phyloP scores from a whole-genome alignment of 2,888 invertebrate species.

The Dastarcus helophoroides region DNA sequence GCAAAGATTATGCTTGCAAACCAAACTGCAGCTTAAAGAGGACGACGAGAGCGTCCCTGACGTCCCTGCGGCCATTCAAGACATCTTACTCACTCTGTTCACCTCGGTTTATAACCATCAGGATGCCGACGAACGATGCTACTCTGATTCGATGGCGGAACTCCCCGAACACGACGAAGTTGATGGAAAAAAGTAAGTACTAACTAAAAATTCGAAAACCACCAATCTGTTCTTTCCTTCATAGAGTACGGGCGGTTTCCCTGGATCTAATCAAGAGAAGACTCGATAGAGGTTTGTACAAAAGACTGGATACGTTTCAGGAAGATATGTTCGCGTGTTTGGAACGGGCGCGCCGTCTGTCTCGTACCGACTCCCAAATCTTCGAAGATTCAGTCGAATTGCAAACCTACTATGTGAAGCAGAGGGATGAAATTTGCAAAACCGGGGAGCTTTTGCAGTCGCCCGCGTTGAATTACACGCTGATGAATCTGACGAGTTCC shows the following conservation, averaged over 20 bases:
- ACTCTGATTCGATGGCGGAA: slow-evolving; percentile 92
- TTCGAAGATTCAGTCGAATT: slow-evolving; percentile 94
- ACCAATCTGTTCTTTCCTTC: slow-evolving; percentile 14
- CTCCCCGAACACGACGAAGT: slow-evolving; percentile 77
- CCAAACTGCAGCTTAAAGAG: slow-evolving; percentile 72
- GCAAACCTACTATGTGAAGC: slow-evolving; percentile 79
- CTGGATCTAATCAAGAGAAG: slow-evolving; percentile 88
- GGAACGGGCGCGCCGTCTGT: slow-evolving; percentile 76
- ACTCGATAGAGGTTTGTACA: slow-evolving; percentile 84
- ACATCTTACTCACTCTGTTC: slow-evolving; percentile 81
- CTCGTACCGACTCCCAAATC: slow-evolving; percentile 85
- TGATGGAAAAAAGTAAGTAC: slow-evolving; percentile 50
- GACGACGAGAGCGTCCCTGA: slow-evolving; percentile 82
- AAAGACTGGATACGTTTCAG: slow-evolving; percentile 88
- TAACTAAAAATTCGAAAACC: neutral
- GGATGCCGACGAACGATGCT: slow-evolving; percentile 93
- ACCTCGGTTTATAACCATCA: slow-evolving; percentile 92
- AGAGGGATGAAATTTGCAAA: slow-evolving; percentile 60
- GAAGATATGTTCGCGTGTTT: slow-evolving; percentile 92
- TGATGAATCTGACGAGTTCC: slow-evolving; percentile 60
- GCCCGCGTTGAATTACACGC: slow-evolving; percentile 73
- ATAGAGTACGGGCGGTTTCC: slow-evolving; percentile 70
- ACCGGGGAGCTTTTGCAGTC: slow-evolving; percentile 71
- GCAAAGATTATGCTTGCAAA: slow-evolving; percentile 84
- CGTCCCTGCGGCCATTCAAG: slow-evolving; percentile 80